phyloP scores from a whole-genome alignment of 2,888 invertebrate genomes.

The Melangyna quadrimaculata region DNA sequence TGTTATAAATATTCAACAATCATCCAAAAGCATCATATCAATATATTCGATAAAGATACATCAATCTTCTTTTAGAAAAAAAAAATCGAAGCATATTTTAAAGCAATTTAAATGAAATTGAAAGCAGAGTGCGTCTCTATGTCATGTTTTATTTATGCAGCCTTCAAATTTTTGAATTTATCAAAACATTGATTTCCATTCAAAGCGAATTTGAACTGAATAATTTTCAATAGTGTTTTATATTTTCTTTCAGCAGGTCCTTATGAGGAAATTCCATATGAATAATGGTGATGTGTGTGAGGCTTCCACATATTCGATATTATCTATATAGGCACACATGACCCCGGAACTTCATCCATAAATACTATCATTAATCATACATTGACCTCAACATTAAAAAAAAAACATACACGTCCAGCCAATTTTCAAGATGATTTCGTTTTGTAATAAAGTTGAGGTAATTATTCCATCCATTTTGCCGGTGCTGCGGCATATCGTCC shows the following conservation, averaged over 20 bases:
- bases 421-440: constrained; percentile 5
- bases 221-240: background rate
- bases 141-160: constrained; percentile 12
- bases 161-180: background rate
- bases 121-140: background rate
- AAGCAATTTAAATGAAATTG: constrained; percentile 8
- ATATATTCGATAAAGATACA: background rate
- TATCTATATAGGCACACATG: background rate
- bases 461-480: constrained; percentile 9
- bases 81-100: background rate
- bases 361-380: constrained; percentile 19
- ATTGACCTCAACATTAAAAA: background rate
- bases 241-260: background rate
- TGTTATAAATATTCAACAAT: constrained; percentile 23
- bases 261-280: background rate
- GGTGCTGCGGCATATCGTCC: too few species aligned
- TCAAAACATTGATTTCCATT: background rate
- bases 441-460: background rate
- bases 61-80: constrained; percentile 9
- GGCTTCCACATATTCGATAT: background rate
- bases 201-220: background rate
- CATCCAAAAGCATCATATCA: background rate
- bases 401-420: background rate
- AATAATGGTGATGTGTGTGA: background rate
- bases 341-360: constrained; percentile 17